Conservation (phyloP, 53 echinoderm and acorn worm species). For the Arbacia lixula region DNA sequence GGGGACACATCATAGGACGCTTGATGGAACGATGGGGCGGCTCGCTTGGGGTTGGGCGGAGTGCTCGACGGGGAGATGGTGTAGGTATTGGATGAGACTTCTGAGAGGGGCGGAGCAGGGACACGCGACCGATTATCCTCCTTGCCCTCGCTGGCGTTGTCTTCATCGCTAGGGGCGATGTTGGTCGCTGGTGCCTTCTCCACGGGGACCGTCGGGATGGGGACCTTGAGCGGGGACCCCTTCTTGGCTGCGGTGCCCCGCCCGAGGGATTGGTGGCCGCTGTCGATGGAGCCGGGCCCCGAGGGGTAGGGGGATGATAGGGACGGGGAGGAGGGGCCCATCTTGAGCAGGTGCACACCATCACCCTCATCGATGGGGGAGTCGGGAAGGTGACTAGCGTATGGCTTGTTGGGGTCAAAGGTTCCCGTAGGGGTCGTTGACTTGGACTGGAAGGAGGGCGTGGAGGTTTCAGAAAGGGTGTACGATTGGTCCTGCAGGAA, state of each 20-base stretch:
- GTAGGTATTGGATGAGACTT: conserved; percentile 11
- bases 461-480: conserved; percentile 25
- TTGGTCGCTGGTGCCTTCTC: neutral
- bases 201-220: conserved; percentile 28
- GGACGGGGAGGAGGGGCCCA: neutral
- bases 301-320: neutral
- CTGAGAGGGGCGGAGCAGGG: neutral
- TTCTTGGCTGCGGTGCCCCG: conserved; percentile 12
- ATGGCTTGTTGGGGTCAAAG: conserved; percentile 47
- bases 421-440: conserved; percentile 41
- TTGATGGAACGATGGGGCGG: conserved; percentile 2
- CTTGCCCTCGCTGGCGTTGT: conserved; percentile 16
- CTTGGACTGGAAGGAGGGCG: conserved; percentile 35
- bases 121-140: neutral
- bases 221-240: conserved; percentile 34
- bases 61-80: conserved; percentile 31
- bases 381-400: conserved; percentile 34
- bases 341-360: conserved; percentile 11
- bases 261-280: conserved; percentile 25
- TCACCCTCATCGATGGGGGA: conserved; percentile 4
- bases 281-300: conserved; percentile 35
- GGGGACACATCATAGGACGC: conserved; percentile 4
- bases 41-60: conserved; percentile 42
- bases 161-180: conserved; percentile 39
- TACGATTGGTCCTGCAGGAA: conserved; percentile 11